Conservation (phyloP, 2,888 invertebrate species). For the Latrodectus hesperus region DNA sequence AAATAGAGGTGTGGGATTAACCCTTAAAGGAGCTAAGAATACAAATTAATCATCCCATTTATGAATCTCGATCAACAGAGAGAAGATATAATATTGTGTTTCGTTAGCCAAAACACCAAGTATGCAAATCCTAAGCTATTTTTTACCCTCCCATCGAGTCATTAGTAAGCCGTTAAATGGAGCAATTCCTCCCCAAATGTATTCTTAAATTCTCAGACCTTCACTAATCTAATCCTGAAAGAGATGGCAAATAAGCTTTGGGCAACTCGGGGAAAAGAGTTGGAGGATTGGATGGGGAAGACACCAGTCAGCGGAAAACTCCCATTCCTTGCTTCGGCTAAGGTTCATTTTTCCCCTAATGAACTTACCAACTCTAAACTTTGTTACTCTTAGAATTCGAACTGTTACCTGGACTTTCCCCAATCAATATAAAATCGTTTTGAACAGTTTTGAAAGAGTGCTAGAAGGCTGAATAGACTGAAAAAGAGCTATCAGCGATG, state of each 20-base stretch:
- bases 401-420: background rate
- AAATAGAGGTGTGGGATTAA: too few species aligned
- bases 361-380: conserved; percentile 40
- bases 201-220: conserved; percentile 2
- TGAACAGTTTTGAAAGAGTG: conserved; percentile 28
- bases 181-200: conserved; percentile 17
- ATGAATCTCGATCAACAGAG: too few species aligned
- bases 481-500: conserved; percentile 23
- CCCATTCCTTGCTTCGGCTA: background rate
- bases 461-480: conserved; percentile 4
- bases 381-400: conserved; percentile 36
- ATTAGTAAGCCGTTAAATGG: conserved; percentile 3
- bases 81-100: too few species aligned
- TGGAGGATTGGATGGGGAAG: conserved; percentile 22
- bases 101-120: background rate
- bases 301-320: background rate
- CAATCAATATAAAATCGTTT: conserved; percentile 55
- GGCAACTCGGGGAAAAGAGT: conserved; percentile 16
- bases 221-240: conserved; percentile 34
- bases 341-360: conserved; percentile 28
- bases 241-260: conserved; percentile 32
- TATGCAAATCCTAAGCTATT: conserved; percentile 6
- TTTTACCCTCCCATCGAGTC: background rate
- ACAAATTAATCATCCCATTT: too few species aligned
- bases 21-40: too few species aligned